phyloP scores from a whole-genome alignment of 2,888 invertebrate genomes.

The Drosophila subsilvestris region DNA sequence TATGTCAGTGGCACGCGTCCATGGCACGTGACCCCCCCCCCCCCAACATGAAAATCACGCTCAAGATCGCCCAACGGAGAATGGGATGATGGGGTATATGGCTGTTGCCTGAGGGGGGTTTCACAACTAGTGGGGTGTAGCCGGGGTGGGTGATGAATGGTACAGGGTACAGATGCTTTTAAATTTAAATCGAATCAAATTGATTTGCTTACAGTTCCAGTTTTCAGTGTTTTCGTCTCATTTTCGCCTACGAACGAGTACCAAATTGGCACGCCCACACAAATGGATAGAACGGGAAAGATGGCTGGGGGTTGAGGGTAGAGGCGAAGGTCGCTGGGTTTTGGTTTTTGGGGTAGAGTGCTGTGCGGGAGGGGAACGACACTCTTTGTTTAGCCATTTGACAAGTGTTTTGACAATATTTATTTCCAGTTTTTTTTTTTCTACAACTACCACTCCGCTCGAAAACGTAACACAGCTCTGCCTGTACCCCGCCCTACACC shows the following conservation, averaged over 20 bases:
- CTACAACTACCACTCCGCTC: constrained; percentile 11
- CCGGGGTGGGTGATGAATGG: constrained; percentile 20
- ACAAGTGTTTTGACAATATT: constrained; percentile 83
- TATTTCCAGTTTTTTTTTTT: constrained; percentile 55
- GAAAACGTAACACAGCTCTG: constrained; percentile 1
- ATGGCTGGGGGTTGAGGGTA: neutral
- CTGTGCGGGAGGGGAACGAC: constrained; percentile 6
- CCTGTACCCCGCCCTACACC: no score
- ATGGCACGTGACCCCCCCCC: constrained; percentile 65
- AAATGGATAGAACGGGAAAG: constrained; percentile 5
- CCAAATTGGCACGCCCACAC: constrained; percentile 67
- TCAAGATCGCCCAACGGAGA: constrained; percentile 61
- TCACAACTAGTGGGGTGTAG: constrained; percentile 1
- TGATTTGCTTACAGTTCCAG: constrained; percentile 79
- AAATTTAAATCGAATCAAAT: constrained; percentile 84
- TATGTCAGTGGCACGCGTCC: constrained; percentile 76
- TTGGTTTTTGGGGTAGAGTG: neutral
- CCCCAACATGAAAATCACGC: constrained; percentile 75
- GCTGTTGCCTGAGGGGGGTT: neutral
- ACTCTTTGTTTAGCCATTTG: constrained; percentile 77
- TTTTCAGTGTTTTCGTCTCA: constrained; percentile 22
- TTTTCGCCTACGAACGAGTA: constrained; percentile 27
- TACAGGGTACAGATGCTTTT: constrained; percentile 74
- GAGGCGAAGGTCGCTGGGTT: constrained; percentile 10
- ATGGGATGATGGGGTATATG: neutral